Conservation (phyloP, 2,113 vertebrate species). For the Perccottus glenii region DNA sequence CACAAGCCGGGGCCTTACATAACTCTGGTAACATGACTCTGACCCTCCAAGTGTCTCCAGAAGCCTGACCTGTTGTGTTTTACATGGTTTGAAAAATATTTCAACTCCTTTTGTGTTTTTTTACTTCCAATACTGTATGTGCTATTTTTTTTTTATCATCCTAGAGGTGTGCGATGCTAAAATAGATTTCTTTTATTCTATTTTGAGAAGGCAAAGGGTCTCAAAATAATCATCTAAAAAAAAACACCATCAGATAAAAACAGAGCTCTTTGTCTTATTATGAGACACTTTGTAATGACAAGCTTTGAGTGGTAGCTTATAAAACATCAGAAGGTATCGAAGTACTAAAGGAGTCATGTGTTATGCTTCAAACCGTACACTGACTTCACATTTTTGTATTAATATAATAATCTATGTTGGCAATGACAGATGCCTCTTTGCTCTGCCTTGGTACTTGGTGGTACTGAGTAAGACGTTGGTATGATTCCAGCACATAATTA, state of each 20-base stretch:
- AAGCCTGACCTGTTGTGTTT: slow-evolving; percentile 21
- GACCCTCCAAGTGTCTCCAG: slow-evolving; percentile 33
- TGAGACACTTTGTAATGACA: not conserved
- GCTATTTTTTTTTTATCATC: not conserved
- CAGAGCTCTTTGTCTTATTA: slow-evolving; percentile 8
- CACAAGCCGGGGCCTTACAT: slow-evolving; percentile 38
- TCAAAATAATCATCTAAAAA: not conserved
- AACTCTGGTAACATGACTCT: slow-evolving; percentile 29
- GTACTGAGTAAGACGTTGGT: slow-evolving; percentile 55
- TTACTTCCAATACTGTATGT: not conserved
- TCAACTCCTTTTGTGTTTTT: too few species aligned
- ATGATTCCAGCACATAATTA: slow-evolving; percentile 61
- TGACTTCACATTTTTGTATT: slow-evolving; percentile 25
- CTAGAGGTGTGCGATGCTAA: not conserved
- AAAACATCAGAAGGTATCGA: too few species aligned
- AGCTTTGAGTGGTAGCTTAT: not conserved
- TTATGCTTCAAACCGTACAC: too few species aligned
- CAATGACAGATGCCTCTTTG: slow-evolving; percentile 49
- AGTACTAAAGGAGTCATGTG: too few species aligned
- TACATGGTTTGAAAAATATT: not conserved
- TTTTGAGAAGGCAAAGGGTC: not conserved
- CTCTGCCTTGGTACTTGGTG: slow-evolving; percentile 46
- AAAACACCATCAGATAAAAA: slow-evolving; percentile 14
- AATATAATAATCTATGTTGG: slow-evolving; percentile 5
- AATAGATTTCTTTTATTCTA: not conserved